Base-by-base conservation (phyloP, 1,140 invertebrate species). In the Phymastichus coffea region DNA sequence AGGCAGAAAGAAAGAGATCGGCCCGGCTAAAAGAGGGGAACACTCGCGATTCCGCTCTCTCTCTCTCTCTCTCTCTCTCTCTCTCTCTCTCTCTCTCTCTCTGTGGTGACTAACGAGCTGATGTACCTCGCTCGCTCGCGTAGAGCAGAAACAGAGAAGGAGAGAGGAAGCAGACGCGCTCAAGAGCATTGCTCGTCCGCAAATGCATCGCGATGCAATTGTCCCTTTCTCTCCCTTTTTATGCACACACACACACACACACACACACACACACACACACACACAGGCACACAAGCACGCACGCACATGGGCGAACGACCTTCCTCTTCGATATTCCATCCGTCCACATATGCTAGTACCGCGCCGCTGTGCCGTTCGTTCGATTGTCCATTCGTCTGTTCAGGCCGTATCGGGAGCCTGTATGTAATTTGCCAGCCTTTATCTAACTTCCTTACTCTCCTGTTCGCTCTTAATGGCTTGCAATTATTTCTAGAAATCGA, bases 51-150 rank as follows among this genome's bases (percentile, higher is more conserved):
- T n/a, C n/a, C n/a, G n/a, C n/a, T n/a, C n/a, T n/a, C n/a, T n/a
- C n/a, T n/a, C n/a, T n/a, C 65, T 65, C 61, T 55, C 59, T 35
- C 41, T 35, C 15, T 22, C 14, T n/a, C n/a, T n/a, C n/a, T n/a
- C n/a, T n/a, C n/a, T n/a, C n/a, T n/a, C n/a, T n/a, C n/a, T n/a
- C n/a, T n/a, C n/a, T n/a, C n/a, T n/a, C n/a, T n/a, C n/a, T n/a
- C n/a, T n/a, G 10, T 52, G 43, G 55, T 56, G 48, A 63, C 55
- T 68, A 68, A 68, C 65, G 63, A 68, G 57, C 63, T 59, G 47
- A 51, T 62, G 61, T 55, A 57, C 33, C 46, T 40, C n/a, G n/a
- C n/a, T 57, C 9, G 3, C 25, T 25, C 15, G 30, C 2, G 23
- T 2, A 14, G n/a, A 12, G 3, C 12, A 46, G 20, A 14, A 1